Conservation (phyloP, 2,113 vertebrate species). For the Machaerirhynchus nigripectus region DNA sequence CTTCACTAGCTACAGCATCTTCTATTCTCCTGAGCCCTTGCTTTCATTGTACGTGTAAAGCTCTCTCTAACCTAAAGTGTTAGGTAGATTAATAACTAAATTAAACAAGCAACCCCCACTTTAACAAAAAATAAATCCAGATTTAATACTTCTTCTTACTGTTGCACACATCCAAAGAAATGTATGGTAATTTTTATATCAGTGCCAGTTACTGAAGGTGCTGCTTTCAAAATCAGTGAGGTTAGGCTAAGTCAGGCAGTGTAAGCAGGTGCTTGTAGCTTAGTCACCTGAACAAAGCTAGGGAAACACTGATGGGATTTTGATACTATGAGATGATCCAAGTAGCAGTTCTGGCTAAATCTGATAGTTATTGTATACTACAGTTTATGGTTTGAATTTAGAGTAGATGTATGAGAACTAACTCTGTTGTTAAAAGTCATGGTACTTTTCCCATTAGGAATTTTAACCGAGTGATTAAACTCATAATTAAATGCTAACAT, state of each 20-base stretch:
- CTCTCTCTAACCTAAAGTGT: background rate
- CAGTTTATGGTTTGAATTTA: background rate
- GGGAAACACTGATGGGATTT: background rate
- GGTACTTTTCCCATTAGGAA: background rate
- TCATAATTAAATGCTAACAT: background rate
- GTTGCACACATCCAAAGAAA: background rate
- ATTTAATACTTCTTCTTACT: background rate
- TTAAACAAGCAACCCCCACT: background rate
- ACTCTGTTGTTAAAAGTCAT: background rate
- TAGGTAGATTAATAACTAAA: background rate
- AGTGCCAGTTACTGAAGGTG: background rate
- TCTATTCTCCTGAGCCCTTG: background rate
- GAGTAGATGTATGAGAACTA: background rate
- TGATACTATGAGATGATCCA: background rate
- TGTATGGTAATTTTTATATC: background rate
- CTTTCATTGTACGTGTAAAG: background rate
- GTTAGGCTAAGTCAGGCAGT: background rate
- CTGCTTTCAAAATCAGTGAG: background rate
- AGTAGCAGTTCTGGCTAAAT: constrained; percentile 5
- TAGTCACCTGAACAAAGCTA: background rate
- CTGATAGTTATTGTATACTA: background rate
- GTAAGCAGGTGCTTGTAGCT: background rate
- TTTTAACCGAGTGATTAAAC: background rate
- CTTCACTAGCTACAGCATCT: background rate
- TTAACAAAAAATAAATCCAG: background rate